Evolutionary conservation across 2,888 invertebrate genomes (phyloP).

Genomic region (Teinopalpus imperialis): DNA sequence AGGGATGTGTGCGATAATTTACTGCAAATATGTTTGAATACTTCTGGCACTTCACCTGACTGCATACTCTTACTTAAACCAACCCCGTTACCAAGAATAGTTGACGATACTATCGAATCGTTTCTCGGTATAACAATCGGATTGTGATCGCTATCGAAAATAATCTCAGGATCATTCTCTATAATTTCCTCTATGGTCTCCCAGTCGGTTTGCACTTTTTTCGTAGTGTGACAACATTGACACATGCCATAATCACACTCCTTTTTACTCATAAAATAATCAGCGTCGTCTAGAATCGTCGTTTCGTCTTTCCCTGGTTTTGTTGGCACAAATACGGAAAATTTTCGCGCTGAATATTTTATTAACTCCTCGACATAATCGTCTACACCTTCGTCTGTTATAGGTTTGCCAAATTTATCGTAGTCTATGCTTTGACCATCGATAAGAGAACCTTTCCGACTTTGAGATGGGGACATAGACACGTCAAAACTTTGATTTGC

Average conservation of each 20-base stretch:
- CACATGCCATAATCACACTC: constrained; percentile 72
- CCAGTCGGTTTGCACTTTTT: constrained; percentile 60
- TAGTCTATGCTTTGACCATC: constrained; percentile 38
- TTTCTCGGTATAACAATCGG: constrained; percentile 57
- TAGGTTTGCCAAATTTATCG: constrained; percentile 23
- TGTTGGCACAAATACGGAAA: constrained; percentile 55
- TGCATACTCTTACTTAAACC: constrained; percentile 44
- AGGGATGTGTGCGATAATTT: constrained; percentile 48
- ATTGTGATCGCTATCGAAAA: constrained; percentile 69
- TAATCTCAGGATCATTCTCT: constrained; percentile 75
- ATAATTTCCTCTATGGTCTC: constrained; percentile 69
- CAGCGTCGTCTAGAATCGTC: constrained; percentile 67
- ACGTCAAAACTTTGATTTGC: constrained; percentile 42
- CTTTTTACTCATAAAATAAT: constrained; percentile 64
- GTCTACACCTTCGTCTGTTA: constrained; percentile 45
- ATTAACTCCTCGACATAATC: constrained; percentile 56
- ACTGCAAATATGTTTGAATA: constrained; percentile 52
- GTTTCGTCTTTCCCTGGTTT: constrained; percentile 47
- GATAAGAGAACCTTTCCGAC: constrained; percentile 45
- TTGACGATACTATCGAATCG: constrained; percentile 32
- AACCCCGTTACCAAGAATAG: constrained; percentile 34
- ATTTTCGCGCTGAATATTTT: constrained; percentile 63
- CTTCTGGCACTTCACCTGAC: constrained; percentile 49
- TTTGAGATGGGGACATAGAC: constrained; percentile 39
- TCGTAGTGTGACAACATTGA: constrained; percentile 57